phyloP scores from a whole-genome alignment of 2,113 vertebrate species.

The Addax nasomaculatus region DNA sequence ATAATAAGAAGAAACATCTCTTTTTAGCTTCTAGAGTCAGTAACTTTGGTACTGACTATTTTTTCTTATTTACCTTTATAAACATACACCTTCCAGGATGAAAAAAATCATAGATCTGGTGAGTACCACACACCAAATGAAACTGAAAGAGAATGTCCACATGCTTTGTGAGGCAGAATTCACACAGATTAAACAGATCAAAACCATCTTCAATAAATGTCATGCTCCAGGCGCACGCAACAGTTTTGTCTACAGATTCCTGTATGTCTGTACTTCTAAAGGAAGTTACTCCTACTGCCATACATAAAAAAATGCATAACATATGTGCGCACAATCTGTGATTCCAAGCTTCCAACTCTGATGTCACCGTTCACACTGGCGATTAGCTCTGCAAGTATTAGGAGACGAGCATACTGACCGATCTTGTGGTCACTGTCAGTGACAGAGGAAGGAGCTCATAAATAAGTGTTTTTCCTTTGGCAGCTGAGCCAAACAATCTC shows the following conservation, averaged over 20 bases:
- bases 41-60: background rate
- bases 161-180: background rate
- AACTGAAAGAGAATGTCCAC: background rate
- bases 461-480: slow-evolving; percentile 32
- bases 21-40: background rate
- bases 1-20: background rate
- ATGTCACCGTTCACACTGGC: background rate
- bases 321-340: background rate
- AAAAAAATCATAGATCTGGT: background rate
- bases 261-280: background rate
- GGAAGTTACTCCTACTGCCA: background rate
- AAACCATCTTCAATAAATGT: background rate
- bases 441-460: slow-evolving; percentile 37
- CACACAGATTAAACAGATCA: background rate
- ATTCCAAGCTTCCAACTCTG: slow-evolving; percentile 21
- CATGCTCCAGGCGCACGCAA: background rate
- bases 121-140: background rate
- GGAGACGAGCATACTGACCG: background rate
- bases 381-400: slow-evolving; percentile 38
- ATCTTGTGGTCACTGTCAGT: slow-evolving; percentile 23
- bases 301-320: background rate
- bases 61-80: background rate
- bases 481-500: background rate
- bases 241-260: background rate
- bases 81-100: background rate